These are phyloP conservation scores for Cheilosia pagana DNA, from an alignment of 2,888 invertebrate genomes.

Conservation along the genomic window DNA sequence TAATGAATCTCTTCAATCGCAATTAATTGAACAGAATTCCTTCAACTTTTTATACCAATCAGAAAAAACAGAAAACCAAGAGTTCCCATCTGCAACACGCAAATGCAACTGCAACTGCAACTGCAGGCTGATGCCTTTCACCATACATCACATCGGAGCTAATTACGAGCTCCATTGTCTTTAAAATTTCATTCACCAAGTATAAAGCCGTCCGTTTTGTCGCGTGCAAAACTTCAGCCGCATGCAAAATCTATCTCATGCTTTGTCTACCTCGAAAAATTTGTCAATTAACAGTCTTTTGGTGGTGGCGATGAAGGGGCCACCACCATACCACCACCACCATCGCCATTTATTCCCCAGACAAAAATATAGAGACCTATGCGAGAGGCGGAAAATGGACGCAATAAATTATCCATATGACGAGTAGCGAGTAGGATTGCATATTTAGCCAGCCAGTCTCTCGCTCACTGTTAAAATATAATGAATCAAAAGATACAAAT, in stretches of 20 bases:
- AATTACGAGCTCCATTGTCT: constrained; percentile 74
- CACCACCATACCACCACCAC: not conserved
- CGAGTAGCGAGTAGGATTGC: constrained; percentile 58
- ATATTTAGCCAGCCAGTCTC: constrained; percentile 19
- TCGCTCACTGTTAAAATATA: constrained; percentile 38
- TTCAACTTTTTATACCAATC: constrained; percentile 27
- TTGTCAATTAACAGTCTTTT: constrained; percentile 74
- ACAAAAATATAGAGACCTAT: constrained; percentile 3
- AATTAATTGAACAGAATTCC: constrained; percentile 57
- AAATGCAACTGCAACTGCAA: constrained; percentile 40
- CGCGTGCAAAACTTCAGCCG: constrained; percentile 71
- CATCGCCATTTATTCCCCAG: constrained; percentile 1
- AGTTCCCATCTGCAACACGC: constrained; percentile 60
- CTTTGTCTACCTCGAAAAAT: constrained; percentile 75
- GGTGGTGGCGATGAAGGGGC: constrained; percentile 18
- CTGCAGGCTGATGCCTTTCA: constrained; percentile 54
- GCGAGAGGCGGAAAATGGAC: constrained; percentile 57
- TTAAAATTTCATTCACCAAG: constrained; percentile 71
- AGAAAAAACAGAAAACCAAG: constrained; percentile 32
- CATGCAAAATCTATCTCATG: constrained; percentile 75
- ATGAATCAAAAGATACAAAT: constrained; percentile 72
- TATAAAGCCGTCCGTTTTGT: constrained; percentile 53
- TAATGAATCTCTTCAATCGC: constrained; percentile 39
- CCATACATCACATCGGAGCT: constrained; percentile 70
- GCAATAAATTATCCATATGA: constrained; percentile 73